Evolutionary conservation across 1,140 invertebrate genomes (phyloP).

Genomic region (Drosophila funebris): DNA sequence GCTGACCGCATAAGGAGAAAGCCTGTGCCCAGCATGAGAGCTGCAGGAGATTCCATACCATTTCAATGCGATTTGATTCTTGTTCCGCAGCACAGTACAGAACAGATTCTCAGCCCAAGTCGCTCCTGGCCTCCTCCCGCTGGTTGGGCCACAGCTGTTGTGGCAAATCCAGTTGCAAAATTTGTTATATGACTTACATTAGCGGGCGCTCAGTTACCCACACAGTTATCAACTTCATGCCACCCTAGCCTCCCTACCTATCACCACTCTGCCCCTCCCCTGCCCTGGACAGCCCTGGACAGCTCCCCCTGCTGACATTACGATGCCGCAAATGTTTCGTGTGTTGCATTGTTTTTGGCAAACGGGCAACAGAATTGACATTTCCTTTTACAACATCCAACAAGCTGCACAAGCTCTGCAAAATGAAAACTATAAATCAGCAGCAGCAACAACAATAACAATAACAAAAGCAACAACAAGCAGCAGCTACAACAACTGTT

Average conservation of each 20-base stretch:
- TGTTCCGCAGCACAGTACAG: conserved; percentile 34
- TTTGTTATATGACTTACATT: conserved; percentile 76
- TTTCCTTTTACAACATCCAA: conserved; percentile 82
- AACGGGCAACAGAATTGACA: conserved; percentile 77
- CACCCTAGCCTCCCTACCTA: too few relatives aligned
- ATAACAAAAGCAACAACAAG: too few relatives aligned
- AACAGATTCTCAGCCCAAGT: conserved; percentile 17
- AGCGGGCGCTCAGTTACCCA: conserved; percentile 46
- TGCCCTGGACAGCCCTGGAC: not conserved
- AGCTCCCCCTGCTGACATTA: conserved; percentile 20
- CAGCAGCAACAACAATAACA: conserved; percentile 47
- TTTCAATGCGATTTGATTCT: conserved; percentile 32
- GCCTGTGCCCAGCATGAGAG: conserved; percentile 40
- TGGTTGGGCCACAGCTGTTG: conserved; percentile 9
- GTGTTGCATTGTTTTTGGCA: conserved; percentile 66
- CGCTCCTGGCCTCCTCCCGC: not conserved
- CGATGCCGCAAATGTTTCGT: conserved; percentile 50
- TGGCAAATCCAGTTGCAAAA: conserved; percentile 49
- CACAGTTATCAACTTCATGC: conserved; percentile 4
- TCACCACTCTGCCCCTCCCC: conserved; percentile 5
- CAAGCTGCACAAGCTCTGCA: conserved; percentile 64
- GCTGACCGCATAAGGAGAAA: conserved; percentile 63
- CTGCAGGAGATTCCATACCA: conserved; percentile 6
- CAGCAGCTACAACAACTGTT: conserved; percentile 64
- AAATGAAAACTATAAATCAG: conserved; percentile 82